A percentile compares a stretch with the other conserved stretches of the same genome.
Conservation (phyloP, 1,140 invertebrate species). For the Brachionus sp. region DNA sequence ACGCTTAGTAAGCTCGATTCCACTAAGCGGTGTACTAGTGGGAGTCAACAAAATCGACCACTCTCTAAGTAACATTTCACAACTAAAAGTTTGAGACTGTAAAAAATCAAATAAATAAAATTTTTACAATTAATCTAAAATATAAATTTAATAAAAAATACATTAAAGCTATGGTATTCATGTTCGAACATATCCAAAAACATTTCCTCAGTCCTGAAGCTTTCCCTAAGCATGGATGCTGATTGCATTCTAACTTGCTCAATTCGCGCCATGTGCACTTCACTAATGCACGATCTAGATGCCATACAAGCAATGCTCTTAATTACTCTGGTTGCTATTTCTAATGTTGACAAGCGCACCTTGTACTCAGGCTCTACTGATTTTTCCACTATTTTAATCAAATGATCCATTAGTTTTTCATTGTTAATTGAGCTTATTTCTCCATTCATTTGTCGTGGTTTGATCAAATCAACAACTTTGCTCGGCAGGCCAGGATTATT, state of each 20-base stretch:
- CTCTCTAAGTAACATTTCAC: conserved; percentile 67
- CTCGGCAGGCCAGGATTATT: not conserved
- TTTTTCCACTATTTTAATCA: conserved; percentile 25
- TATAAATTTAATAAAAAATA: conserved; percentile 46
- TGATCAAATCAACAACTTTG: not conserved
- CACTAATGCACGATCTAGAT: conserved; percentile 63
- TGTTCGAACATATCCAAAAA: conserved; percentile 99
- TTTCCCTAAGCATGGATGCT: conserved; percentile 78
- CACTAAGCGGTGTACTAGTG: conserved; percentile 91
- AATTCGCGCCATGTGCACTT: conserved; percentile 68
- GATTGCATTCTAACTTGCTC: conserved; percentile 79
- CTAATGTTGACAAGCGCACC: conserved; percentile 84
- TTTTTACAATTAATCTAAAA: not conserved
- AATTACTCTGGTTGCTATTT: conserved; percentile 77
- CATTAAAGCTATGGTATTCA: conserved; percentile 82
- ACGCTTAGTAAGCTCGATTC: conserved; percentile 87
- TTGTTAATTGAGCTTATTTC: not conserved
- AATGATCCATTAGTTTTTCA: conserved; percentile 1
- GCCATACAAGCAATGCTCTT: conserved; percentile 61
- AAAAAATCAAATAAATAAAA: conserved; percentile 54
- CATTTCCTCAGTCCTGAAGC: conserved; percentile 96
- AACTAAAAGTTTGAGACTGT: conserved; percentile 48
- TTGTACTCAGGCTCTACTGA: conserved; percentile 49
- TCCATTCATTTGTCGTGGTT: not conserved
- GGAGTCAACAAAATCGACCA: conserved; percentile 90